Conservation (phyloP, 2,888 invertebrate species). For the Oxystoma pomonae region DNA sequence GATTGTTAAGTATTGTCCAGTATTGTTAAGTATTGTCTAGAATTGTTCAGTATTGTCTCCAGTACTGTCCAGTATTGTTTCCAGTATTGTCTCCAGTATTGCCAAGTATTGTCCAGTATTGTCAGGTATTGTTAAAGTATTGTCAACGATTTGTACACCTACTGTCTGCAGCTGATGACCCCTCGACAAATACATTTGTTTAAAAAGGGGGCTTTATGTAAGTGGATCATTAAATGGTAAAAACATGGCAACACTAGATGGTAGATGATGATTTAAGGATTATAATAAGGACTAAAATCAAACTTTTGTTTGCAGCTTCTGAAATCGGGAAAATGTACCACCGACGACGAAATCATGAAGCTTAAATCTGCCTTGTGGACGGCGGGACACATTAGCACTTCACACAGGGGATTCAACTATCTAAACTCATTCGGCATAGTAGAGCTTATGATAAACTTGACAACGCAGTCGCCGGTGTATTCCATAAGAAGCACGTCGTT, state of each 20-base stretch:
- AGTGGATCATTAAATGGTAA: too few relatives aligned
- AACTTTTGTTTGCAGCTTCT: constrained; percentile 37
- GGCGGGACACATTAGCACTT: constrained; percentile 76
- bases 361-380: constrained; percentile 91
- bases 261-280: too few relatives aligned
- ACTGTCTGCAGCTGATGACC: background rate
- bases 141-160: background rate
- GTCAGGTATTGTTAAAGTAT: too few relatives aligned
- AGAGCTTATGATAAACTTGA: constrained; percentile 58
- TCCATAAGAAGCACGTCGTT: constrained; percentile 87
- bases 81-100: too few relatives aligned
- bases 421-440: constrained; percentile 55
- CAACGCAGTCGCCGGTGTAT: constrained; percentile 77
- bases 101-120: too few relatives aligned
- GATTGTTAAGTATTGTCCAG: too few relatives aligned
- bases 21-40: too few relatives aligned
- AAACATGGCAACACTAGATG: too few relatives aligned
- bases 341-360: constrained; percentile 67
- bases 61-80: too few relatives aligned
- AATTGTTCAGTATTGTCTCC: too few relatives aligned
- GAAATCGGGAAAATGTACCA: constrained; percentile 53
- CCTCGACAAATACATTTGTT: background rate
- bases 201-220: too few relatives aligned
- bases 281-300: background rate
- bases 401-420: constrained; percentile 70